Evolutionary conservation across 2,797 vertebrate species (phyloP).

Genomic region (Sphenopsis melanotis): DNA sequence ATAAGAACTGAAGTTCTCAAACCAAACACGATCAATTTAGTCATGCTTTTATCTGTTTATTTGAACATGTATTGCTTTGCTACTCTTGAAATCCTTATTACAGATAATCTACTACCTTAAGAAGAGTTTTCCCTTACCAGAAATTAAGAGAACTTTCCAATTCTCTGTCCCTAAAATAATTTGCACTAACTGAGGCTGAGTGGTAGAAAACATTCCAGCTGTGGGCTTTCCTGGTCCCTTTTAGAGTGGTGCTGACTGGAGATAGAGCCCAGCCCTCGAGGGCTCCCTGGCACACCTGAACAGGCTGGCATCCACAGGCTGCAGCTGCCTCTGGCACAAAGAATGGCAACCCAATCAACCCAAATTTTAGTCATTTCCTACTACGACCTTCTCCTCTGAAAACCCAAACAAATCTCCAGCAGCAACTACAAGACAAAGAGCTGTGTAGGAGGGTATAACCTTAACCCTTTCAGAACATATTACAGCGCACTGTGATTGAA

Average conservation of each 20-base stretch:
- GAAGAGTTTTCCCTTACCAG: not conserved
- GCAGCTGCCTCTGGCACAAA: not conserved
- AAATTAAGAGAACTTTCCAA: not conserved
- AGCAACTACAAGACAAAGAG: not conserved
- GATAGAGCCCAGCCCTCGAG: rapidly evolving
- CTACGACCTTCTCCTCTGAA: not conserved
- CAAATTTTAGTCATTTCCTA: not conserved
- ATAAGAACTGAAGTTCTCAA: constrained; percentile 18
- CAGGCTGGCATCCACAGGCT: not conserved
- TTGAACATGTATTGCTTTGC: not conserved
- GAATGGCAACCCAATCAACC: not conserved
- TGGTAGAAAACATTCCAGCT: not conserved
- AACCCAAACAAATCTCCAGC: not conserved
- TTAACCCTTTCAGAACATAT: not conserved
- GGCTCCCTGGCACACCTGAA: not conserved
- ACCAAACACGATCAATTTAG: constrained; percentile 57
- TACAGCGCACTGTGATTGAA: not conserved
- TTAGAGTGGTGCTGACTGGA: not conserved
- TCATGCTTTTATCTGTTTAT: constrained; percentile 41
- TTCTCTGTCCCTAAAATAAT: not conserved
- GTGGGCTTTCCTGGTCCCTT: not conserved
- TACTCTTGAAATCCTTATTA: not conserved
- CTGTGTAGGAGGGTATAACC: not conserved
- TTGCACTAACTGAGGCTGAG: not conserved
- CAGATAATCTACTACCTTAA: not conserved